Base-by-base conservation (phyloP, 2,113 vertebrate genomes). In the Hypanus sabinus region DNA sequence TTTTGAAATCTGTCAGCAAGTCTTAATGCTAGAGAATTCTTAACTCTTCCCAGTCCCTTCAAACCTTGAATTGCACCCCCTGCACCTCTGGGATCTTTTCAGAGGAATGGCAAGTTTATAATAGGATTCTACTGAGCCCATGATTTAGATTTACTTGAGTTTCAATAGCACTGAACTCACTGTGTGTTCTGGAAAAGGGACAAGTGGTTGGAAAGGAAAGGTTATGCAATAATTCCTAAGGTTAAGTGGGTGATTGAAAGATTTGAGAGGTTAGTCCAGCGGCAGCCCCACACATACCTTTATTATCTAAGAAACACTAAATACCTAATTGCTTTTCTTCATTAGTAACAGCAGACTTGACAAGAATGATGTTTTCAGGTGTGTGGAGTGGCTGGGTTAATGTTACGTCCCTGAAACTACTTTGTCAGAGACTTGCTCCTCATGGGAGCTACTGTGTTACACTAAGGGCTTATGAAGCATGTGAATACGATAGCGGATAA, bases 231-330 rank as follows among this genome's bases (percentile, higher is more conserved):
- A 60, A 65, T 33, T 88, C 62, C 85, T 62, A 93, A 93, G 91
- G 70, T 93, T 93, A 93, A 93, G 70, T 93, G 91, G 70, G 36
- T 93, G 70, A 93, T 93, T 71, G 91, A 93, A 73, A 65, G 91
- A 55, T 73, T 73, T 93, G 70, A 93, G 38, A 55, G 91, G 68
- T 93, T 93, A 93, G 91, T 93, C 30, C 36, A 93, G 70, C 73
- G 70, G 91, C 68, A 93, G 38, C 36, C 36, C 70, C 38, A 30
- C 22, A 27, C 91, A 93, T 93, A 55, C 91, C 91, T 93, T 93
- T 93, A 93, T 93, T 93, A 93, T 93, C 91, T 75, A 46, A 71
- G 20, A 38, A 93, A 93, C 91, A 93, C 70, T 73, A 75, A 93
- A 93, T 73, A 55, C 70, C 91, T 73, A 71, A 71, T 93, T 93